Base-by-base conservation (phyloP, 2,113 vertebrate genomes). In the Ifrita kowaldi region DNA sequence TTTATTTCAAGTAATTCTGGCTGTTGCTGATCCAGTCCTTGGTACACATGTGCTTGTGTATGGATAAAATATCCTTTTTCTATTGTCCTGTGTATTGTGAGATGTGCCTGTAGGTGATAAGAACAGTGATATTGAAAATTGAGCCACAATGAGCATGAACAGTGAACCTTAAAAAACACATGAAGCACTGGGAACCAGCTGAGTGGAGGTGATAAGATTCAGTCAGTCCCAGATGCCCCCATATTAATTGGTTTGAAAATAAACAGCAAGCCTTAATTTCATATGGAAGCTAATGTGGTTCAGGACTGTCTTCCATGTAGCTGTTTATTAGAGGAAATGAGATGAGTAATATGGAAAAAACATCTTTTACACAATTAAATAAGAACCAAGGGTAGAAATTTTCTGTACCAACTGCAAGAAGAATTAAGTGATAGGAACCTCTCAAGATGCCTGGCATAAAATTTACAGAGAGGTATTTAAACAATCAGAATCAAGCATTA, bases 1-100 rank as follows among this genome's bases (percentile, higher is more conserved):
- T 96, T 97, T 85, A 84, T 94, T 96, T 96, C 90, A 80, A 33
- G 60, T 75, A 82, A 44, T 84, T 87, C 56, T 91, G 79, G 74
- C 49, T 93, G 60, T 57, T 90, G 44, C 62, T 92, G 71, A 63
- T 69, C 6, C 57, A 83, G 24, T 91, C 42, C 55, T 59, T 30
- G 64, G 19, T 79, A 41, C 1, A 2, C 32, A 28, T 4, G 3
- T 82, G 84, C 57, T 60, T 74, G 23, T 44, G n/a, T 42, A 30
- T 46, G 71, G 55, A 47, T 77, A 67, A 94, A 90, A 53, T 76
- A 79, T 28, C 39, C 19, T 90, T 65, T 78, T 37, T 30, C 14
- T 73, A 1, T 56, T 87, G 37, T 67, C 49, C 32, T 71, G 27
- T 74, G n/a, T 84, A 68, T 49, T 88, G 59, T 26, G 64, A 33